Conservation (phyloP, 2,797 vertebrate genomes). For the Centroberyx gerrardi region DNA sequence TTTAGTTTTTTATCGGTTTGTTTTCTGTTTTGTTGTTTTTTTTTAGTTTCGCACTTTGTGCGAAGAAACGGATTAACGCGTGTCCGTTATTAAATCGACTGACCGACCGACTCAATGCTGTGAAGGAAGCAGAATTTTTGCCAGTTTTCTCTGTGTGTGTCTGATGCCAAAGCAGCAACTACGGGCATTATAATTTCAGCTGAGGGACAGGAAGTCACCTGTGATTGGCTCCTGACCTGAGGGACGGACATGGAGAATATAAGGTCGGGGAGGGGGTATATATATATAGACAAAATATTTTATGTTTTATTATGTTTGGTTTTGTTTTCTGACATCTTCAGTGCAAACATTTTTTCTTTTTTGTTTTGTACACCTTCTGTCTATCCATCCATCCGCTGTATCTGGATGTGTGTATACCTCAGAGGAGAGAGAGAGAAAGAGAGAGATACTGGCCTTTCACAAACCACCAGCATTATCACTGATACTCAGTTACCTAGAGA, state of each 20-base stretch:
- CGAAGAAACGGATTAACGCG: constrained; percentile 44
- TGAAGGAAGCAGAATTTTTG: constrained; percentile 74
- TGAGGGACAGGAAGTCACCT: constrained; percentile 34
- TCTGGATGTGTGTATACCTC: constrained; percentile 25
- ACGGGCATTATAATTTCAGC: constrained; percentile 72
- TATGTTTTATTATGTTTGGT: constrained; percentile 38
- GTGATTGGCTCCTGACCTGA: constrained; percentile 29
- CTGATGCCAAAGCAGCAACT: constrained; percentile 72
- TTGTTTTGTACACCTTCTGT: constrained; percentile 46
- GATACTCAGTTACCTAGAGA: constrained; percentile 7
- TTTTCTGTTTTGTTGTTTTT: constrained; percentile 11
- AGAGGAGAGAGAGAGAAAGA: constrained; percentile 13
- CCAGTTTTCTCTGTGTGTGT: constrained; percentile 53
- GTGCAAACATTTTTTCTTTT: constrained; percentile 17
- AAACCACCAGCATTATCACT: constrained; percentile 66
- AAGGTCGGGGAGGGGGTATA: constrained; percentile 5
- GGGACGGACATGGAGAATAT: constrained; percentile 26
- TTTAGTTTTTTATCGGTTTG: background rate
- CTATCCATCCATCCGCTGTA: constrained; percentile 49
- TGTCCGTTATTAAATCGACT: constrained; percentile 51
- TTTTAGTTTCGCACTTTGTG: constrained; percentile 32
- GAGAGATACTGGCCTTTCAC: constrained; percentile 61
- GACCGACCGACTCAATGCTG: constrained; percentile 73
- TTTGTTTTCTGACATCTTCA: constrained; percentile 60
- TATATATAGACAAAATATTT: constrained; percentile 52